Base-by-base conservation (phyloP, 2,888 invertebrate genomes). In the Papilio demoleus region DNA sequence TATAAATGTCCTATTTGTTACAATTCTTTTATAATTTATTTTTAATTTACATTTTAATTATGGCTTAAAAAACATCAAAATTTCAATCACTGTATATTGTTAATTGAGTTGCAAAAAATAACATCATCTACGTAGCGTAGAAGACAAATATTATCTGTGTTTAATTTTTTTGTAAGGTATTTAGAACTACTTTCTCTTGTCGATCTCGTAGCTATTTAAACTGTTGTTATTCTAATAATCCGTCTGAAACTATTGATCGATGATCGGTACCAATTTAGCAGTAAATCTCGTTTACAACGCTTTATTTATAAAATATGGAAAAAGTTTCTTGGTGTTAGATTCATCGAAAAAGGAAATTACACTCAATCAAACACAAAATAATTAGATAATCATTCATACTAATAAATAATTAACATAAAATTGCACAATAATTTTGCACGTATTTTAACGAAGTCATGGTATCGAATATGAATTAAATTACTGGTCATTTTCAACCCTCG, bases 391-490 rank as follows among this genome's bases (percentile, higher is more conserved):
- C 19, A 9, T 6, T 42, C 17, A 42, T 11, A 6, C n/a, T 40
- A 4, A 40, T n/a, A 8, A 40, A 0, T 4, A 38, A 17, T 42
- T 17, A n/a, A 17, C 17, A 45, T 42, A 50, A 17, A 60, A 5
- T 17, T 47, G 38, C 66, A 67, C 47, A 17, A 42, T 64, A 53
- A 40, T 40, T 34, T 61, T 67, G 67, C 61, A 67, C 53, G 50
- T 19, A 47, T 17, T 58, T 19, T 34, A 22, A n/a, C 22, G 27
- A 38, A 60, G n/a, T 61, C 22, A 56, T 56, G n/a, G 27, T 34
- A 22, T 40, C 34, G 11, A 27, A 12, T 36, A 47, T 6, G 45
- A 9, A 64, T 64, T 19, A 47, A 61, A 36, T 47, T 56, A 63
- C 36, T 24, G 58, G 17, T 17, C 62, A 63, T 34, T 58, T 47